Evolutionary conservation across 2,888 invertebrate species (phyloP).

Genomic region (Notodonta dromedarius): DNA sequence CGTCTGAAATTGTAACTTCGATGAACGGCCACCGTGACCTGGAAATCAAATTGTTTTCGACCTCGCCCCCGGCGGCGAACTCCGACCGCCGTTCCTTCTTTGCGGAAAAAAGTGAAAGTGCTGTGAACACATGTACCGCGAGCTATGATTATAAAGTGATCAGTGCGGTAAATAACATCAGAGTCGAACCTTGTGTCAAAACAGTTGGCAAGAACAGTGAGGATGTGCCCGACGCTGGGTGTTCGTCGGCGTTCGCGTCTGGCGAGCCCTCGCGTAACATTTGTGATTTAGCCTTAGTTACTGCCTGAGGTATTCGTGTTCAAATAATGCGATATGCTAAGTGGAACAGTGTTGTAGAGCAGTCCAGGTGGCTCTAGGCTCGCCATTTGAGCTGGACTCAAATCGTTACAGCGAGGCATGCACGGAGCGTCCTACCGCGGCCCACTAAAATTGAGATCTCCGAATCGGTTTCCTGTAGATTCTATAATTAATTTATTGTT

Average conservation of each 20-base stretch:
- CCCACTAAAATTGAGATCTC: conserved; percentile 79
- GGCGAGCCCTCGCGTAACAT: conserved; percentile 69
- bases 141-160: conserved; percentile 70
- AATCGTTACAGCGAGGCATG: conserved; percentile 78
- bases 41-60: conserved; percentile 91
- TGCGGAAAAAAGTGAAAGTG: conserved; percentile 81
- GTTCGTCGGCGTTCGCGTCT: conserved; percentile 61
- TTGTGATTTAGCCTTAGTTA: conserved; percentile 84
- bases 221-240: conserved; percentile 68
- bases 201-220: conserved; percentile 66
- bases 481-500: conserved; percentile 83
- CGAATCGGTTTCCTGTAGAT: conserved; percentile 83
- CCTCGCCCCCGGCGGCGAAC: conserved; percentile 80
- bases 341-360: conserved; percentile 64
- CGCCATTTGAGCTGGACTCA: conserved; percentile 83
- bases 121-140: conserved; percentile 71
- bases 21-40: conserved; percentile 90
- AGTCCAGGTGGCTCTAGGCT: conserved; percentile 69
- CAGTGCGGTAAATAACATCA: conserved; percentile 74
- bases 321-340: conserved; percentile 54
- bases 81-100: conserved; percentile 77
- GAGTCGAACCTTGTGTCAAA: conserved; percentile 64
- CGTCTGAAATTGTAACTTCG: conserved; percentile 91
- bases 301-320: conserved; percentile 76
- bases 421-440: conserved; percentile 74